A percentile compares a stretch with the other conserved stretches of the same genome.
Evolutionary conservation across 2,888 invertebrate genomes (phyloP).

Genomic region (Synanthedon andrenaeformis): DNA sequence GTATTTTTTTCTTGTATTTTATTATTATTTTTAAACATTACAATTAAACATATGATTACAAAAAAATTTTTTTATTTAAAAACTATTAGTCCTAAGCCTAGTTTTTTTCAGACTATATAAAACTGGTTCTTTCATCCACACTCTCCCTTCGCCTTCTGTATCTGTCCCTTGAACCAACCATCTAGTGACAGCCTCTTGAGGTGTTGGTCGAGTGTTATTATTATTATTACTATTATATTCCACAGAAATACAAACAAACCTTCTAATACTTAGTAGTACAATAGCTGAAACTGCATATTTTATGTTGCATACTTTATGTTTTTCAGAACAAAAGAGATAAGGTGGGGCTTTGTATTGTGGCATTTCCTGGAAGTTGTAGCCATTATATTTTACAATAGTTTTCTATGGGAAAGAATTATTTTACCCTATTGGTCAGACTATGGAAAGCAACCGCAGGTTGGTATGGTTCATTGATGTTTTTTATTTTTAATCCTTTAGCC

Average conservation of each 20-base stretch:
- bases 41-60: background rate
- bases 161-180: no score
- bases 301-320: background rate
- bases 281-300: no score
- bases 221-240: no score
- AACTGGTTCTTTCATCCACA: no score
- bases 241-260: no score
- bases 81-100: no score
- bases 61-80: background rate
- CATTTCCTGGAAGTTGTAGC: slow-evolving; percentile 81
- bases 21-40: background rate
- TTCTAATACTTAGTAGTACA: no score
- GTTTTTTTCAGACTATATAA: no score
- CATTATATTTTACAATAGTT: slow-evolving; percentile 84
- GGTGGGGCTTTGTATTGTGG: slow-evolving; percentile 79
- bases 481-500: background rate
- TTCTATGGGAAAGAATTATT: slow-evolving; percentile 84
- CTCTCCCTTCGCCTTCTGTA: no score
- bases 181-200: no score
- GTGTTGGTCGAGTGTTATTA: no score
- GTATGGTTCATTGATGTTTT: slow-evolving; percentile 2
- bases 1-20: background rate
- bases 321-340: slow-evolving; percentile 76
- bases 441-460: slow-evolving; percentile 61
- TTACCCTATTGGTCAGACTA: slow-evolving; percentile 75